Percentiles rank a stretch among this genome's conserved stretches.
phyloP scores from a whole-genome alignment of 35 echinoderm and acorn worm species.

The Heliocidaris tuberculata region DNA sequence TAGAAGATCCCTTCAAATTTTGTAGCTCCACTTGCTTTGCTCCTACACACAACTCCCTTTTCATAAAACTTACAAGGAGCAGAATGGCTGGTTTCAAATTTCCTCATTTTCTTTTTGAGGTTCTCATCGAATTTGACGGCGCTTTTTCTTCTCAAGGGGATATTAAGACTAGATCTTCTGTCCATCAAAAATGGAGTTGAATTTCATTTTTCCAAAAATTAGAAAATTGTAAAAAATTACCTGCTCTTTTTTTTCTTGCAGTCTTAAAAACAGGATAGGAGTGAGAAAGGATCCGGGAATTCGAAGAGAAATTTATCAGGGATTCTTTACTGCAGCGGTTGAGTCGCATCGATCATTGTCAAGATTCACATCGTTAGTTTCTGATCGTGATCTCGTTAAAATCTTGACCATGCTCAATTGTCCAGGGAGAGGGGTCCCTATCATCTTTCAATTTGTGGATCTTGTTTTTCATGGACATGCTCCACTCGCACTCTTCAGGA shows the following conservation, averaged over 20 bases:
- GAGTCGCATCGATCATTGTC: background rate
- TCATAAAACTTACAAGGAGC: background rate
- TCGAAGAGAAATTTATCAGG: background rate
- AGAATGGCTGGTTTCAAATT: background rate
- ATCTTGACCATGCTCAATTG: background rate
- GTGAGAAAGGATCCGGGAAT: background rate
- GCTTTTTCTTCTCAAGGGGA: background rate
- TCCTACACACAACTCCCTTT: background rate
- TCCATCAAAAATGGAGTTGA: background rate
- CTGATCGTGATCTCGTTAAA: slow-evolving; percentile 9
- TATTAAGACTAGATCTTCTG: background rate
- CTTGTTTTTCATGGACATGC: background rate
- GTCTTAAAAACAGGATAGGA: background rate
- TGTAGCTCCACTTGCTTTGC: background rate
- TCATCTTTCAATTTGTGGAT: slow-evolving; percentile 12
- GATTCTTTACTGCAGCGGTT: background rate
- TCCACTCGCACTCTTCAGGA: background rate
- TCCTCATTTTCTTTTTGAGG: background rate
- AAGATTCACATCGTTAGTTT: slow-evolving; percentile 6
- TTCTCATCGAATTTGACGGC: background rate
- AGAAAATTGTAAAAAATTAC: background rate
- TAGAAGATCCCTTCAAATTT: background rate
- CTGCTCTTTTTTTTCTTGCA: background rate
- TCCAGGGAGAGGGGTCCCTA: background rate
- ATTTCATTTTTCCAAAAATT: background rate